These are phyloP conservation scores for Leontocebus nigricollis DNA, from an alignment of 2,797 vertebrate genomes.

Conservation along the genomic window DNA sequence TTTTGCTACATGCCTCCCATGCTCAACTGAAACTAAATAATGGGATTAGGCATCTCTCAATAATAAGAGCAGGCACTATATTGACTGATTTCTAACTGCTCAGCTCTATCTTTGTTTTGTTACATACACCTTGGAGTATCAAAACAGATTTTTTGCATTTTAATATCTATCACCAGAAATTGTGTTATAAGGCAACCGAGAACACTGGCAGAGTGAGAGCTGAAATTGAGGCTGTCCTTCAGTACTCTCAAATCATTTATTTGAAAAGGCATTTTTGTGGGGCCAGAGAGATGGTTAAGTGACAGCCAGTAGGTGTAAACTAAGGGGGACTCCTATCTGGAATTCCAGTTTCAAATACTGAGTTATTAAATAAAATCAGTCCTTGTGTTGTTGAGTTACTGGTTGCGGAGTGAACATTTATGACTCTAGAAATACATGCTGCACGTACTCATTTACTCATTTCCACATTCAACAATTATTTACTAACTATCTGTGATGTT, in stretches of 20 bases:
- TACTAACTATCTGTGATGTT: conserved; percentile 25
- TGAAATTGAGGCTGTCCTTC: conserved; percentile 8
- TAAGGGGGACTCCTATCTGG: neutral
- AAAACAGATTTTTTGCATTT: conserved; percentile 54
- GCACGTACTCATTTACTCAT: conserved; percentile 26
- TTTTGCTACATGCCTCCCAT: conserved; percentile 46
- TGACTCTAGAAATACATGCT: neutral
- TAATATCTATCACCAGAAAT: conserved; percentile 21
- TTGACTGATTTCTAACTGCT: conserved; percentile 64
- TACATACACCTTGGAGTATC: conserved; percentile 3
- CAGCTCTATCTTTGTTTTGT: conserved; percentile 56
- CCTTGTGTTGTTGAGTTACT: conserved; percentile 36
- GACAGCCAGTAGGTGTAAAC: neutral
- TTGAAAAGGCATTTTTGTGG: conserved; percentile 22
- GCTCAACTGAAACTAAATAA: conserved; percentile 62
- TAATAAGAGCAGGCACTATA: conserved; percentile 61
- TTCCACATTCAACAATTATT: conserved; percentile 1
- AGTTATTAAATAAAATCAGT: conserved; percentile 20
- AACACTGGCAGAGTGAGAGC: neutral
- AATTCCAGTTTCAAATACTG: conserved; percentile 20
- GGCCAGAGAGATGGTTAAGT: conserved; percentile 22
- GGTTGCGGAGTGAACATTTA: conserved; percentile 55
- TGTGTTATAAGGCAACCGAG: neutral
- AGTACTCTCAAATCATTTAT: conserved; percentile 1
- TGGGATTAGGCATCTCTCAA: conserved; percentile 57